Conservation (phyloP, 2,888 invertebrate species). For the Hermaeophaga mercurialis region DNA sequence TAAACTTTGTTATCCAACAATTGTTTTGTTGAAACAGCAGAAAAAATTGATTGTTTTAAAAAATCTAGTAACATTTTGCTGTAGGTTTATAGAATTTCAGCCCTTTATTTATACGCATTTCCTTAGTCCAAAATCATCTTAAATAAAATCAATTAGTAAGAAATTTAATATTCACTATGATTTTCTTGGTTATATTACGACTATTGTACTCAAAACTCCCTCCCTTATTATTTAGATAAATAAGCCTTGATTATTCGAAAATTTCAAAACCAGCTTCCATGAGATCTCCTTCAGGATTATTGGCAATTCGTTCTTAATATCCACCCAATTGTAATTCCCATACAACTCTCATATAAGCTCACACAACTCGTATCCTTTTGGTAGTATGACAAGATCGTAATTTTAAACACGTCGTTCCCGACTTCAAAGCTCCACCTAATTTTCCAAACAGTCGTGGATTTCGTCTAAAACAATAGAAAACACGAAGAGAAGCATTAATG, state of each 20-base stretch:
- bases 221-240: background rate
- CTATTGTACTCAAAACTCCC: too few relatives aligned
- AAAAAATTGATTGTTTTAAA: too few relatives aligned
- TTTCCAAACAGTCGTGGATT: slow-evolving; percentile 15
- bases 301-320: slow-evolving; percentile 21
- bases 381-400: slow-evolving; percentile 14
- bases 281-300: slow-evolving; percentile 10
- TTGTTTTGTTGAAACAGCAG: too few relatives aligned
- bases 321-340: slow-evolving; percentile 10
- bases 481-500: slow-evolving; percentile 14
- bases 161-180: too few relatives aligned
- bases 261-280: background rate
- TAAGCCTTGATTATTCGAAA: background rate
- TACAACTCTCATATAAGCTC: background rate
- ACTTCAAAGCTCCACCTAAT: slow-evolving; percentile 17
- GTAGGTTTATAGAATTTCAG: too few relatives aligned
- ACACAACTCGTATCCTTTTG: too few relatives aligned
- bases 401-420: slow-evolving; percentile 17
- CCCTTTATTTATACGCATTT: too few relatives aligned
- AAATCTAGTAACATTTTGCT: too few relatives aligned
- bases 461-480: slow-evolving; percentile 23
- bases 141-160: too few relatives aligned
- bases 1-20: too few relatives aligned
- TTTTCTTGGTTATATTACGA: too few relatives aligned
- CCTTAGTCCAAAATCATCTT: too few relatives aligned